phyloP scores from a whole-genome alignment of 2,113 vertebrate species.

The Aplodontia rufa region DNA sequence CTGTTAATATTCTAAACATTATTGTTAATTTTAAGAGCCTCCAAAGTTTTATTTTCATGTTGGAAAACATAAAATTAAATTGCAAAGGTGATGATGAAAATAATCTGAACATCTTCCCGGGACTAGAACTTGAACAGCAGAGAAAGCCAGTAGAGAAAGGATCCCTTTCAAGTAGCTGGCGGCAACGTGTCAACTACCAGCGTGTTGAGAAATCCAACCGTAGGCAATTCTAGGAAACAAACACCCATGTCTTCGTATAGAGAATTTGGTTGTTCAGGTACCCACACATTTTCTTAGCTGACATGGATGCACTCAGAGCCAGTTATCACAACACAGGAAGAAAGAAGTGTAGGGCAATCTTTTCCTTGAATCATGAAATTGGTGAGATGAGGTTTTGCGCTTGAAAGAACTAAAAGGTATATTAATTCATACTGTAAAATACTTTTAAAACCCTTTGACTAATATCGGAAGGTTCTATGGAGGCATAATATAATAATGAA shows the following conservation, averaged over 20 bases:
- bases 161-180: neutral
- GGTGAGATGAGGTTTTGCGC: neutral
- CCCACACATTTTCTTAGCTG: neutral
- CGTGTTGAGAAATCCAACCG: neutral
- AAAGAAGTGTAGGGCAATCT: neutral
- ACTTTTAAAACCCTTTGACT: conserved; percentile 33
- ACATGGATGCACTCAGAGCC: neutral
- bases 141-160: neutral
- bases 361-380: neutral
- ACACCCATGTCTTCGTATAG: neutral
- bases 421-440: neutral
- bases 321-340: neutral
- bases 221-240: neutral
- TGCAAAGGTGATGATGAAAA: conserved; percentile 5
- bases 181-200: neutral
- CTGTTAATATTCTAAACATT: conserved; percentile 15
- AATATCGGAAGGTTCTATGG: neutral
- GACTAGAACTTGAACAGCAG: neutral
- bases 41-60: neutral
- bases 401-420: neutral
- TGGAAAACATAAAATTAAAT: conserved; percentile 13
- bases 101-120: neutral
- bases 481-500: neutral
- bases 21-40: conserved; percentile 19
- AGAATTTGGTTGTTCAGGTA: neutral